A percentile compares a stretch with the other conserved stretches of the same genome.
Conservation (phyloP, 2,113 vertebrate species). For the Nymphicus hollandicus region DNA sequence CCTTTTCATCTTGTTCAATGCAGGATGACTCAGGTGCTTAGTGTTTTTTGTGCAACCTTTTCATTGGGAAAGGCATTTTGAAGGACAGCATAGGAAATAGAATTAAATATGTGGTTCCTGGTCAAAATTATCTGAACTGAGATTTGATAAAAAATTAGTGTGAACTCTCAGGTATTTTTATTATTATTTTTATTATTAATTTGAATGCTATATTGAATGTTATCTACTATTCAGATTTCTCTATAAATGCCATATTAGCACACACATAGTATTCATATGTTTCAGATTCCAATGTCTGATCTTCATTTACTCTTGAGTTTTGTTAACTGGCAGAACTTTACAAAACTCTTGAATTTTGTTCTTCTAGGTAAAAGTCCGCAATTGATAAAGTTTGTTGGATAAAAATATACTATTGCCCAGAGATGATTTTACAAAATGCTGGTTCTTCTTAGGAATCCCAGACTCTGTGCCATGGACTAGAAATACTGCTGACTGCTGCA, state of each 20-base stretch:
- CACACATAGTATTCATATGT: neutral
- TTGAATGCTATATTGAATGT: neutral
- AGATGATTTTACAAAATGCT: neutral
- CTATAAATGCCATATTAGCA: neutral
- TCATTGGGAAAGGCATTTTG: neutral
- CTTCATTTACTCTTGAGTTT: neutral
- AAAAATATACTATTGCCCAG: neutral
- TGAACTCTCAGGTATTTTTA: neutral
- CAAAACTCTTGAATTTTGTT: neutral
- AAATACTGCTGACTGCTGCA: neutral
- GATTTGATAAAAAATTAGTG: neutral
- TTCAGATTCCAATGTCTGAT: neutral
- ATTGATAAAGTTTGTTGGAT: neutral
- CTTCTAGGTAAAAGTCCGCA: neutral
- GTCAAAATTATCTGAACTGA: neutral
- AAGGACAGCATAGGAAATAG: neutral
- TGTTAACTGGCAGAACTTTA: neutral
- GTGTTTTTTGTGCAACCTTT: neutral
- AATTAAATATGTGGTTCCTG: neutral
- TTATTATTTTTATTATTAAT: neutral
- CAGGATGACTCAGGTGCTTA: neutral
- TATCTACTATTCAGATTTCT: neutral
- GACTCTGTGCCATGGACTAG: neutral
- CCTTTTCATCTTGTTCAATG: neutral
- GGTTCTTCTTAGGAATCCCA: neutral